Evolutionary conservation across 2,797 vertebrate species (phyloP).

Genomic region (Microctenopoma stevenorrisi): DNA sequence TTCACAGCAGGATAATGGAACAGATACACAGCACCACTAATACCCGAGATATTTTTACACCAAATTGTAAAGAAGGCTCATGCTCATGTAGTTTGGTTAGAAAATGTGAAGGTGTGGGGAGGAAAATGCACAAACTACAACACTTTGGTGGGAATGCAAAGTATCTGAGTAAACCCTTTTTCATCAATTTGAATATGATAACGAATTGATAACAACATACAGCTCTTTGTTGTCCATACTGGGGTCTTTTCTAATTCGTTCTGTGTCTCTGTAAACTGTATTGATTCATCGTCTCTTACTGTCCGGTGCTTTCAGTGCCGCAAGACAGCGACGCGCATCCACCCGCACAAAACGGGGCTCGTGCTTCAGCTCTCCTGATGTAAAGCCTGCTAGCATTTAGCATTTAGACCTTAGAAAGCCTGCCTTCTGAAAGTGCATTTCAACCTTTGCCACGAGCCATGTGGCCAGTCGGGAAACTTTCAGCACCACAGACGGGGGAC

Average conservation of each 20-base stretch:
- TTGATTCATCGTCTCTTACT: constrained; percentile 37
- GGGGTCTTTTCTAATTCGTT: neutral
- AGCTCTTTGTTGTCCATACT: neutral
- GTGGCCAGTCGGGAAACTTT: constrained; percentile 76
- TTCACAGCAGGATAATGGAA: constrained; percentile 14
- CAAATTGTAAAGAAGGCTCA: neutral
- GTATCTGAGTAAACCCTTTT: neutral
- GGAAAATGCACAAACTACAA: neutral
- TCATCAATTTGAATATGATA: neutral
- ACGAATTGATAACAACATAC: neutral
- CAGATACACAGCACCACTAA: neutral
- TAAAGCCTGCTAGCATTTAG: neutral
- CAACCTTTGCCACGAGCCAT: constrained; percentile 22
- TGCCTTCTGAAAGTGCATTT: neutral
- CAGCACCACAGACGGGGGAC: constrained; percentile 77
- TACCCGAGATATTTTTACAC: constrained; percentile 5
- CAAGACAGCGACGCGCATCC: neutral
- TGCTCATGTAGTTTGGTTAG: neutral
- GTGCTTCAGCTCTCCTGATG: neutral
- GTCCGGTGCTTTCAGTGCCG: constrained; percentile 28
- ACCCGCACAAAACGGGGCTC: neutral
- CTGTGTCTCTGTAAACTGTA: constrained; percentile 35
- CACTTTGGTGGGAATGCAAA: neutral
- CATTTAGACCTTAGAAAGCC: constrained; percentile 7
- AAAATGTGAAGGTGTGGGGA: neutral